Conservation (phyloP, 2,113 vertebrate genomes). For the Dascyllus trimaculatus region DNA sequence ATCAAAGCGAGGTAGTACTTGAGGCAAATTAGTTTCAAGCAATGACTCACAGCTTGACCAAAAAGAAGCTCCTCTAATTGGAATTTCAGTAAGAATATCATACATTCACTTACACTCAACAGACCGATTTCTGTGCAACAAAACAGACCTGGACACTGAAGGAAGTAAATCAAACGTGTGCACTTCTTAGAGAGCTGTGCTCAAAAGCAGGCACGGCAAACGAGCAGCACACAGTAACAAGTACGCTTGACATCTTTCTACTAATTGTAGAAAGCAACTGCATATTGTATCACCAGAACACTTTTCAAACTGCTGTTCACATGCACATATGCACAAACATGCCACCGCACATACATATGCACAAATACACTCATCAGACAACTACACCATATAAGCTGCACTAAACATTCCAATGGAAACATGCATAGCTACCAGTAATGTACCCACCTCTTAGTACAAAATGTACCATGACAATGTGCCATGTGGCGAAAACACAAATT, state of each 20-base stretch:
- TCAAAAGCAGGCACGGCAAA: constrained; percentile 46
- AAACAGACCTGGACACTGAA: constrained; percentile 61
- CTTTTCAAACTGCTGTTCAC: constrained; percentile 47
- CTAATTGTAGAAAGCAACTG: constrained; percentile 46
- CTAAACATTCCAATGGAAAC: constrained; percentile 66
- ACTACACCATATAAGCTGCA: constrained; percentile 70
- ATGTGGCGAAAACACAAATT: constrained; percentile 48
- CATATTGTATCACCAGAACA: constrained; percentile 39
- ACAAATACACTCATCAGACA: constrained; percentile 54
- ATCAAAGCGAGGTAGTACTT: constrained; percentile 80
- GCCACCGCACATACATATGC: constrained; percentile 37
- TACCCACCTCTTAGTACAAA: constrained; percentile 54
- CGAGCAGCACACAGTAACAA: constrained; percentile 76
- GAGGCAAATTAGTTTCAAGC: constrained; percentile 73
- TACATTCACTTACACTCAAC: constrained; percentile 72
- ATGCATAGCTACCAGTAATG: constrained; percentile 70
- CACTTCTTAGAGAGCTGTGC: constrained; percentile 45
- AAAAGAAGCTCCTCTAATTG: constrained; percentile 67
- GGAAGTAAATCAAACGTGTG: constrained; percentile 47
- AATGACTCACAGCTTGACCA: constrained; percentile 87
- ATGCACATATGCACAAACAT: constrained; percentile 38
- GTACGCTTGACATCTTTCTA: constrained; percentile 58
- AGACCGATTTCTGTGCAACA: constrained; percentile 73
- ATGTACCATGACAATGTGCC: constrained; percentile 56
- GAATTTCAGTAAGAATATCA: constrained; percentile 70